These are phyloP conservation scores for Syncerus caffer DNA, from an alignment of 2,797 vertebrate species.

Conservation along the genomic window DNA sequence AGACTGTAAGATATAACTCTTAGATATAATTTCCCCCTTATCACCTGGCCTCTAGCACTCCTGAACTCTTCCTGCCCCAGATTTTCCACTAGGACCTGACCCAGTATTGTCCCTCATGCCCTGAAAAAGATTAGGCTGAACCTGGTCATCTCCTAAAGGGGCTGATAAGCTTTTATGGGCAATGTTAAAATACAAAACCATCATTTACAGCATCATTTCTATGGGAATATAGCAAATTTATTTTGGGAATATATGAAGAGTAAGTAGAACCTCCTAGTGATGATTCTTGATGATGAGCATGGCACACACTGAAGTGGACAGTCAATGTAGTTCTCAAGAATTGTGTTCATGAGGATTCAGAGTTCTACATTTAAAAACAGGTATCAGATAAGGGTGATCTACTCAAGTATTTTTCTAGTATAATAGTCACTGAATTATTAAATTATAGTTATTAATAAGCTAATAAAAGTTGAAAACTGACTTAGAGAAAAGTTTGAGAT, in stretches of 20 bases:
- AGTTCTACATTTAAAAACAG: neutral
- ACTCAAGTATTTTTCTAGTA: neutral
- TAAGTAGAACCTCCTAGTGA: neutral
- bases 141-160: neutral
- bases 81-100: neutral
- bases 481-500: neutral
- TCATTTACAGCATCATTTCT: neutral
- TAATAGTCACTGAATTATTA: constrained; percentile 11
- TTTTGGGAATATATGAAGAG: neutral
- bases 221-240: neutral
- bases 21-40: neutral
- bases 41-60: neutral
- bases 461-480: neutral
- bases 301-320: neutral
- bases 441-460: neutral
- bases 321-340: neutral
- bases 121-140: neutral
- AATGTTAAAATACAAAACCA: neutral
- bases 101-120: neutral
- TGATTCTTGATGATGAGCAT: neutral
- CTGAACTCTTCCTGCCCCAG: neutral
- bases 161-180: neutral
- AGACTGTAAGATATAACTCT: neutral
- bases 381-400: neutral
- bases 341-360: neutral